Percentiles rank a stretch among this genome's conserved stretches.
Conservation (phyloP, 2,888 invertebrate species). For the Eledona agricola region DNA sequence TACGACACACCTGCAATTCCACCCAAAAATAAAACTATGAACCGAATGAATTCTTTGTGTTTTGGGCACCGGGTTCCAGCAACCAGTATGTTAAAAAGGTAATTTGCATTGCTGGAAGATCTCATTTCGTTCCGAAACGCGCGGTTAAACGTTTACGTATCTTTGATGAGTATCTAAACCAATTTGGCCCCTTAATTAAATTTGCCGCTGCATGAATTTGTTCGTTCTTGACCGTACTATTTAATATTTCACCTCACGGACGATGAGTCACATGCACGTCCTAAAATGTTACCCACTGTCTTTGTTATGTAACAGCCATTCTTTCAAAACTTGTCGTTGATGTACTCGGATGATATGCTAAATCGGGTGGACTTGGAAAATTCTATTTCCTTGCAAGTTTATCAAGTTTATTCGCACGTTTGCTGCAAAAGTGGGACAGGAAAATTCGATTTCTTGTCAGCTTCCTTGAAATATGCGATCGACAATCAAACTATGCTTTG, state of each 20-base stretch:
- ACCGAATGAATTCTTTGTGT: constrained; percentile 2
- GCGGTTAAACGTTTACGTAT: constrained; percentile 21
- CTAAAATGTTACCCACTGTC: too few species aligned
- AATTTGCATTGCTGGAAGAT: constrained; percentile 24
- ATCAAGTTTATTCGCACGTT: too few species aligned
- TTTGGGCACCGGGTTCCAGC: constrained; percentile 12
- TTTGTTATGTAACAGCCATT: too few species aligned
- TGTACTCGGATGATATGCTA: too few species aligned
- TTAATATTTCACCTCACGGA: constrained; percentile 16
- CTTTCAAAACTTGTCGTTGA: too few species aligned
- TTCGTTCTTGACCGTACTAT: constrained; percentile 2
- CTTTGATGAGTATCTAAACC: constrained; percentile 16
- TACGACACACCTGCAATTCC: constrained; percentile 12
- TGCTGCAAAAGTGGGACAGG: too few species aligned
- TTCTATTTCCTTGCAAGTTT: too few species aligned
- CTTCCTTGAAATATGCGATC: too few species aligned
- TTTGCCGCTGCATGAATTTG: constrained; percentile 14
- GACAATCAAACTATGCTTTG: constrained; percentile 14
- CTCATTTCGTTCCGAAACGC: constrained; percentile 15
- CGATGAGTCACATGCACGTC: too few species aligned
- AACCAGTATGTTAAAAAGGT: constrained; percentile 20
- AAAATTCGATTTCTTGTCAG: too few species aligned
- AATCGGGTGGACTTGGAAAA: too few species aligned
- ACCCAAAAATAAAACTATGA: not conserved
- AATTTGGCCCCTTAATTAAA: constrained; percentile 25